These are phyloP conservation scores for Trogon melanurus DNA, from an alignment of 2,113 vertebrate genomes.

Conservation along the genomic window DNA sequence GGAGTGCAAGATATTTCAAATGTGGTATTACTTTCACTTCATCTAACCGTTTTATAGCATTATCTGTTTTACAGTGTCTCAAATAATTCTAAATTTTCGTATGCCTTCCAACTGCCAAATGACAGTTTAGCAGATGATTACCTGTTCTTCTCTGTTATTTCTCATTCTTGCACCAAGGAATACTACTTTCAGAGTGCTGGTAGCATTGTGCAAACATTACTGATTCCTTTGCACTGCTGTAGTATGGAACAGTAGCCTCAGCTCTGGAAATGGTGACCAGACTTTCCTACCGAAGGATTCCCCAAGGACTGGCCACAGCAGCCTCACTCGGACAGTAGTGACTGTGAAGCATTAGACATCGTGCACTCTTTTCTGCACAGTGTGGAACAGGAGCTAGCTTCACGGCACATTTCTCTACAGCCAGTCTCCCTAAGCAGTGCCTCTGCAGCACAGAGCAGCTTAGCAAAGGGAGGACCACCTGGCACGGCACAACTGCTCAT, in stretches of 20 bases:
- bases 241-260: accelerated
- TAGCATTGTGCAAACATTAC: neutral
- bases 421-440: neutral
- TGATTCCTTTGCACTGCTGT: accelerated
- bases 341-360: accelerated
- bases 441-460: neutral
- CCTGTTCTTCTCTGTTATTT: neutral
- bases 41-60: neutral
- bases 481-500: neutral
- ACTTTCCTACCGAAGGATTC: neutral
- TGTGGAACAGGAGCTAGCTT: neutral
- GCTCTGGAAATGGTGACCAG: neutral
- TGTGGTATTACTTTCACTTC: neutral
- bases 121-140: neutral
- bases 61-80: neutral
- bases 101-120: neutral
- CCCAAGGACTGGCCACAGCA: neutral
- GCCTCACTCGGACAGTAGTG: no score
- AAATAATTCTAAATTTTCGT: neutral
- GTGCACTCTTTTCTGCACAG: neutral
- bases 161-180: neutral
- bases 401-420: neutral
- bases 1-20: neutral
- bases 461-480: neutral
- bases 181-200: neutral